These are phyloP conservation scores for Cladorhizidae sp. DNA, from an alignment of 37 sponge, comb jelly and placozoan genomes.

Conservation along the genomic window DNA sequence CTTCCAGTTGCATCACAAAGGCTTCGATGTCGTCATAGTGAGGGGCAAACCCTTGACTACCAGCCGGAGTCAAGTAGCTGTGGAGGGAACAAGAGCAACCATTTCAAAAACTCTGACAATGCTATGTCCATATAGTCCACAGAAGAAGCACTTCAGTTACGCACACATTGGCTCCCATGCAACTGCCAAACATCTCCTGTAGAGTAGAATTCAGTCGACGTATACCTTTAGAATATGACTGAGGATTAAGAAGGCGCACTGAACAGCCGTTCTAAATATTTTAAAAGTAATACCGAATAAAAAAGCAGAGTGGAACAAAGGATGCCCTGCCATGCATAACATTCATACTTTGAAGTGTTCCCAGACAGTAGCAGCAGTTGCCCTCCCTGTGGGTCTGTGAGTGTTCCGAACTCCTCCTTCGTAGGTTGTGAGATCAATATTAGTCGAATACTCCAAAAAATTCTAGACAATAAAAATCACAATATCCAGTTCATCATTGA, in stretches of 20 bases:
- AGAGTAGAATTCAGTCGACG: constrained; percentile 85
- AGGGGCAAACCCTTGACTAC: constrained; percentile 97
- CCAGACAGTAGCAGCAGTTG: constrained; percentile 74
- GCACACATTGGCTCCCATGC: constrained; percentile 91
- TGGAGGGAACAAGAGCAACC: not conserved
- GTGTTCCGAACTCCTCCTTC: constrained; percentile 78
- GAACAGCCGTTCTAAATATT: constrained; percentile 83
- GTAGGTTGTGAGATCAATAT: constrained; percentile 90
- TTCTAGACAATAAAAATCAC: constrained; percentile 47
- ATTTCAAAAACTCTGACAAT: not conserved
- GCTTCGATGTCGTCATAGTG: constrained; percentile 99
- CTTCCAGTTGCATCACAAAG: constrained; percentile 97
- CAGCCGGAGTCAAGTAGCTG: constrained; percentile 95
- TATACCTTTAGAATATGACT: constrained; percentile 78
- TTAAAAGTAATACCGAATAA: not conserved
- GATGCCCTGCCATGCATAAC: not conserved
- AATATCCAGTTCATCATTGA: not conserved
- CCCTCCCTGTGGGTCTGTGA: constrained; percentile 86
- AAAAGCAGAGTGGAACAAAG: not conserved
- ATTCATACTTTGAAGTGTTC: constrained; percentile 70
- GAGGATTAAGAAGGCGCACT: constrained; percentile 92
- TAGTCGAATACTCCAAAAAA: constrained; percentile 72
- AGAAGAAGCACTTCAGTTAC: constrained; percentile 17
- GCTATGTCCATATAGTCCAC: too few species aligned
- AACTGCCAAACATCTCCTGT: constrained; percentile 88